A percentile compares a stretch with the other conserved stretches of the same genome.
Evolutionary conservation across 2,797 vertebrate species (phyloP).

Genomic region (Myotis daubentonii): DNA sequence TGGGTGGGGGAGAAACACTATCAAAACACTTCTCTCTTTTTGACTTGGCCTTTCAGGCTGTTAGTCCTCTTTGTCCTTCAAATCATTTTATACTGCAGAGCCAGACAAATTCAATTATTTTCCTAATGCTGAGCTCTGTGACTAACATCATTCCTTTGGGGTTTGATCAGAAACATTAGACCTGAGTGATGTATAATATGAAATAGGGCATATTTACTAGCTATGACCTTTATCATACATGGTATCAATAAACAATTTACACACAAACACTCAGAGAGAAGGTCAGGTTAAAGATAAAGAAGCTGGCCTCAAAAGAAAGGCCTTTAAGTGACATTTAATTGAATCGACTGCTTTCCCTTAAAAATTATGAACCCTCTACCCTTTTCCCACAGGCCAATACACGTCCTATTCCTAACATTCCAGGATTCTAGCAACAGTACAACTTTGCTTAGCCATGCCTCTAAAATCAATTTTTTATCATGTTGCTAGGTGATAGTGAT

Average conservation of each 20-base stretch:
- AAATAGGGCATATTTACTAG: slow-evolving; percentile 1
- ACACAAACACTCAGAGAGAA: background rate
- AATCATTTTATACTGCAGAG: background rate
- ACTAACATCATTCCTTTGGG: slow-evolving; percentile 25
- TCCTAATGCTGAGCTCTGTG: slow-evolving; percentile 1
- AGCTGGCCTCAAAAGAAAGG: slow-evolving; percentile 7
- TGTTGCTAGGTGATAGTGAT: background rate
- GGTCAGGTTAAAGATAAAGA: slow-evolving; percentile 59
- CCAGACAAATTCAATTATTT: slow-evolving; percentile 50
- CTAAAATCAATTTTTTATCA: background rate
- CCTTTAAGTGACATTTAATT: slow-evolving; percentile 51
- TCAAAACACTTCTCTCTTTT: background rate
- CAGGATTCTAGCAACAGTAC: background rate
- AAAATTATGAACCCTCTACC: background rate
- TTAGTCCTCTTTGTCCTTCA: slow-evolving; percentile 10
- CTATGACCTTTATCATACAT: slow-evolving; percentile 46
- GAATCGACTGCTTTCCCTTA: slow-evolving; percentile 29
- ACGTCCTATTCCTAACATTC: background rate
- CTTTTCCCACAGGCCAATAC: background rate
- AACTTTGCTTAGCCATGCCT: background rate
- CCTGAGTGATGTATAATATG: background rate
- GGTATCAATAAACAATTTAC: slow-evolving; percentile 54
- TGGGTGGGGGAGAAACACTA: background rate
- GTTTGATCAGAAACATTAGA: slow-evolving; percentile 35
- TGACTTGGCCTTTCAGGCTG: background rate